Evolutionary conservation across 2,113 vertebrate species (phyloP).

Genomic region (Pelvicachromis taeniatus): DNA sequence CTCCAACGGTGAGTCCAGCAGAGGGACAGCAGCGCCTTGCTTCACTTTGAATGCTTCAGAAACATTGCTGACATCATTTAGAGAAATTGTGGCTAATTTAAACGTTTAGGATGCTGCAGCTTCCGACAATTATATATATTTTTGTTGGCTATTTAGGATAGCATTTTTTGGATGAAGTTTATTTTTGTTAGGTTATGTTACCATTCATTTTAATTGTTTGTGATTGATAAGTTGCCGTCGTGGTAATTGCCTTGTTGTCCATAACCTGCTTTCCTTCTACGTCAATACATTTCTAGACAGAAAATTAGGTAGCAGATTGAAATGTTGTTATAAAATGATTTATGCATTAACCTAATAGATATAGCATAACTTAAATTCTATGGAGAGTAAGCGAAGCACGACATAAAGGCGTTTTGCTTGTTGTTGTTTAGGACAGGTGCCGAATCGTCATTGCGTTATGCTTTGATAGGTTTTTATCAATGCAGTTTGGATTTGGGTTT

Average conservation of each 20-base stretch:
- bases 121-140: background rate
- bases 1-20: constrained; percentile 57
- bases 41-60: background rate
- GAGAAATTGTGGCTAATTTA: background rate
- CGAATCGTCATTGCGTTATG: background rate
- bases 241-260: background rate
- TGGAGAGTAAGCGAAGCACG: background rate
- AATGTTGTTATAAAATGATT: background rate
- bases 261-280: background rate
- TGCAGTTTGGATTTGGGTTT: background rate
- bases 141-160: background rate
- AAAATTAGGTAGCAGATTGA: background rate
- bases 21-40: background rate
- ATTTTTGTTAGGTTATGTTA: background rate
- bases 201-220: background rate
- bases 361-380: background rate
- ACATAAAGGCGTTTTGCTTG: background rate
- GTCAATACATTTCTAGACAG: background rate
- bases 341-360: background rate
- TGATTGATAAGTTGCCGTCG: background rate
- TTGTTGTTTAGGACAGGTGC: background rate
- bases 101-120: rapidly evolving
- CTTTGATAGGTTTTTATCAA: background rate
- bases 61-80: background rate
- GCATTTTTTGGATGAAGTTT: background rate